A percentile compares a stretch with the other conserved stretches of the same genome.
These are phyloP conservation scores for Herminia tarsipennalis DNA, from an alignment of 2,888 invertebrate species.

Conservation along the genomic window DNA sequence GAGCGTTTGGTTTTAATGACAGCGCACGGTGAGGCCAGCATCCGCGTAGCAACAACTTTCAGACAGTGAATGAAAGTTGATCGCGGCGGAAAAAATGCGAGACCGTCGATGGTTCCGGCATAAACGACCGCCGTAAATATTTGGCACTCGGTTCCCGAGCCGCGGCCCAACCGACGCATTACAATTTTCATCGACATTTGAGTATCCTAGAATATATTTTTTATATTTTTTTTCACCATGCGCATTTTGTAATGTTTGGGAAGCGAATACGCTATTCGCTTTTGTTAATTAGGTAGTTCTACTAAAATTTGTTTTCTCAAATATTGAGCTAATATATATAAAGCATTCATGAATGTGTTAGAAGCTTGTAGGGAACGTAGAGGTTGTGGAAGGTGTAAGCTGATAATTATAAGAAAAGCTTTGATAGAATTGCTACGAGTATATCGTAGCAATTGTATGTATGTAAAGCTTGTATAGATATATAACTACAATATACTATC, in stretches of 20 bases:
- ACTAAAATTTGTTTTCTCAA: slow-evolving; percentile 58
- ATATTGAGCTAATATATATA: slow-evolving; percentile 60
- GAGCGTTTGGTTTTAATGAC: slow-evolving; percentile 78
- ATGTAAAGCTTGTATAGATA: too few species aligned
- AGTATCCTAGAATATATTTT: slow-evolving; percentile 42
- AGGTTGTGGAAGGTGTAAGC: too few species aligned
- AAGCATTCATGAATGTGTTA: slow-evolving; percentile 65
- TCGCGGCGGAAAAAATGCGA: slow-evolving; percentile 72
- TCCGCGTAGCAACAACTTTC: slow-evolving; percentile 84
- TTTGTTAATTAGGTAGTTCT: slow-evolving; percentile 54
- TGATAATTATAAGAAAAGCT: too few species aligned
- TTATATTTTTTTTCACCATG: slow-evolving; percentile 30
- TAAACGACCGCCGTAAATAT: slow-evolving; percentile 63
- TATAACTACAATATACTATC: too few species aligned
- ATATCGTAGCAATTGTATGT: too few species aligned
- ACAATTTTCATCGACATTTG: slow-evolving; percentile 47
- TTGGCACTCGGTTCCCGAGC: slow-evolving; percentile 53
- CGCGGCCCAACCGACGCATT: slow-evolving; percentile 35
- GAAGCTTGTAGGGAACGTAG: too few species aligned
- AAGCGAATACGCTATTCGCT: too few species aligned
- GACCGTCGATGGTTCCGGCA: slow-evolving; percentile 62
- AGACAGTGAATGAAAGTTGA: slow-evolving; percentile 83
- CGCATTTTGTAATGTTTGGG: slow-evolving; percentile 42
- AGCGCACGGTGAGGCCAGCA: slow-evolving; percentile 74
- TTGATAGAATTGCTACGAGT: too few species aligned